These are phyloP conservation scores for Dendrocincla fuliginosa DNA, from an alignment of 2,797 vertebrate species.

Conservation along the genomic window DNA sequence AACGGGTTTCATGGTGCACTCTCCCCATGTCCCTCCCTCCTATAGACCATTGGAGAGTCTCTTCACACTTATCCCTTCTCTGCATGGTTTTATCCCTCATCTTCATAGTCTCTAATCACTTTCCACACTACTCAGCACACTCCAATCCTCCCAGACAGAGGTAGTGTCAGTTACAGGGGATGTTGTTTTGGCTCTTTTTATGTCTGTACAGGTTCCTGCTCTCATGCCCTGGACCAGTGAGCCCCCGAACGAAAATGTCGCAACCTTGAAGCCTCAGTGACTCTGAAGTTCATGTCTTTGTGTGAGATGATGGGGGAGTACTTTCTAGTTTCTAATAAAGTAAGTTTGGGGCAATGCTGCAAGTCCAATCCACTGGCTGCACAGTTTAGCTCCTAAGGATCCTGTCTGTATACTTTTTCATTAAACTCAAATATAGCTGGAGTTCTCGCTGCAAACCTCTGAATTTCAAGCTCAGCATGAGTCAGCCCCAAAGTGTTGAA, in stretches of 20 bases:
- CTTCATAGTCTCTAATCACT: neutral
- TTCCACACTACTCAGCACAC: neutral
- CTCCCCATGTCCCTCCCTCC: neutral
- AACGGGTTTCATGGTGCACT: neutral
- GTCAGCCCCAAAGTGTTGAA: slow-evolving; percentile 48
- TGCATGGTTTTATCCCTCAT: neutral
- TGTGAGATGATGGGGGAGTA: neutral
- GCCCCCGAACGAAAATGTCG: neutral
- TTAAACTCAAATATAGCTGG: slow-evolving; percentile 49
- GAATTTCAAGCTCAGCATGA: slow-evolving; percentile 59
- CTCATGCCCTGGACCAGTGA: neutral
- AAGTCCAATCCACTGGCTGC: neutral
- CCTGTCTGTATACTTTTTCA: slow-evolving; percentile 32
- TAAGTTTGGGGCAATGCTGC: neutral
- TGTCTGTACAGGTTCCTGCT: neutral
- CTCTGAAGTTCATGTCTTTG: neutral
- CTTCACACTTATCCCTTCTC: neutral
- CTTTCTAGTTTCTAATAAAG: neutral
- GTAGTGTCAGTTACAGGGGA: neutral
- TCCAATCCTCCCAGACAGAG: neutral
- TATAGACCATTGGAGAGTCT: neutral
- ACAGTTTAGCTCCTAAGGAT: slow-evolving; percentile 19
- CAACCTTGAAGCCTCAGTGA: neutral
- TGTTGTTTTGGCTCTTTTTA: neutral
- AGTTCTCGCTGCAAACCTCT: slow-evolving; percentile 43